Evolutionary conservation across 2,113 vertebrate species (phyloP).

Genomic region (Corynorhinus townsendii): DNA sequence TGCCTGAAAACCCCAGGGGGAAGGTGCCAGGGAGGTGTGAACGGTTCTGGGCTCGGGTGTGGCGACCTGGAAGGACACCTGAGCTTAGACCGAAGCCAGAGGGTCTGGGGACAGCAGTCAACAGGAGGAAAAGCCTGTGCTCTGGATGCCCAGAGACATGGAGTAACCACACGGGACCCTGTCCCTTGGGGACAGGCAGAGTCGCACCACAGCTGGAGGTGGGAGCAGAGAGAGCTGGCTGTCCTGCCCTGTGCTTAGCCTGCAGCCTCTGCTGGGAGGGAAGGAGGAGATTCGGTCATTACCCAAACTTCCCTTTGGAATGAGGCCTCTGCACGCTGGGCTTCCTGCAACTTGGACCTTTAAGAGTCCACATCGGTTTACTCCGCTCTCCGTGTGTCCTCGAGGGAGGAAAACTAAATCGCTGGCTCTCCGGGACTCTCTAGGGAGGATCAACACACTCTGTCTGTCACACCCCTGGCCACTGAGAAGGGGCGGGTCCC

Average conservation of each 20-base stretch:
- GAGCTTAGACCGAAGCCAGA: background rate
- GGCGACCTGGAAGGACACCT: background rate
- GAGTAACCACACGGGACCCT: accelerated
- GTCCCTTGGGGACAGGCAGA: background rate
- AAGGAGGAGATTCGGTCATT: background rate
- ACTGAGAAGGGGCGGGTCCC: background rate
- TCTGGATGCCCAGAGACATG: background rate
- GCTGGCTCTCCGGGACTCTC: background rate
- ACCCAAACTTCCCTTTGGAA: background rate
- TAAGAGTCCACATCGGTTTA: background rate
- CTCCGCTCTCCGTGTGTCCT: background rate
- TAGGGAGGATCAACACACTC: background rate
- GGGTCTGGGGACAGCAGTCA: background rate
- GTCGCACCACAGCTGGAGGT: background rate
- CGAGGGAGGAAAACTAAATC: background rate
- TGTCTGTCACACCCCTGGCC: too few relatives aligned
- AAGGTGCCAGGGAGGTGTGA: background rate
- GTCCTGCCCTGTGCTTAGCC: background rate
- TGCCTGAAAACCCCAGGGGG: background rate
- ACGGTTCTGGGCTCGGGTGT: background rate
- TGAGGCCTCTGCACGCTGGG: background rate
- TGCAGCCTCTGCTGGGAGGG: background rate
- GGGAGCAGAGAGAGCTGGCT: background rate
- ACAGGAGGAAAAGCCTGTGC: background rate
- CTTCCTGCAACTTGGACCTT: background rate